Percentiles rank a stretch among this genome's conserved stretches.
These are phyloP conservation scores for Epinotia brunnichana DNA, from an alignment of 2,888 invertebrate genomes.

Conservation along the genomic window DNA sequence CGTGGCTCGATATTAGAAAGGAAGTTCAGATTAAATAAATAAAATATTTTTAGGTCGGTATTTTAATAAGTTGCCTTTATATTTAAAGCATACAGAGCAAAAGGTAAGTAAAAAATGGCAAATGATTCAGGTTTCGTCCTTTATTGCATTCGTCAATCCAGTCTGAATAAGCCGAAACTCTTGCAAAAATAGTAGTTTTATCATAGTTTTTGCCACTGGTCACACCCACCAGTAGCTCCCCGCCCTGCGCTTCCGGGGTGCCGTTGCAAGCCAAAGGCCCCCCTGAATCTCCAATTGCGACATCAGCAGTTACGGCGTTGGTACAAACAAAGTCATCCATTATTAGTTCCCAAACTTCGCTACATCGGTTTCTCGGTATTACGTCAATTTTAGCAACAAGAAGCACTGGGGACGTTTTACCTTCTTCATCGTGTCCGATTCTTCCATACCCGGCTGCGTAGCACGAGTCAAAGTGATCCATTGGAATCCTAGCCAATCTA, in stretches of 20 bases:
- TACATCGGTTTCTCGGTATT: conserved; percentile 4
- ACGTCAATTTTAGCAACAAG: conserved; percentile 8
- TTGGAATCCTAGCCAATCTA: conserved; percentile 4
- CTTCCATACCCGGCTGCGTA: conserved; percentile 17
- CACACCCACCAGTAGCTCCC: conserved; percentile 8
- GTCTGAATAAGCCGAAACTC: conserved; percentile 10
- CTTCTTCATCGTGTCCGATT: not conserved
- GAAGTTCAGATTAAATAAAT: not conserved
- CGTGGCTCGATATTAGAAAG: not conserved
- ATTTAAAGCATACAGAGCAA: not conserved
- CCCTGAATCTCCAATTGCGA: conserved; percentile 13
- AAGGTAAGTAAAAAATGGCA: not conserved
- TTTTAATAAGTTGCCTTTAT: not conserved
- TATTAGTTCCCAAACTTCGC: conserved; percentile 1
- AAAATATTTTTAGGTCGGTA: not conserved
- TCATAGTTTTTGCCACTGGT: conserved; percentile 23
- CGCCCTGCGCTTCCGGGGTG: not conserved
- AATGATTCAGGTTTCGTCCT: not conserved
- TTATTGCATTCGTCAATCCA: conserved; percentile 2
- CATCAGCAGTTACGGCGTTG: conserved; percentile 6
- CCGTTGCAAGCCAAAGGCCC: conserved; percentile 6
- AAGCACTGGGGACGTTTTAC: not conserved
- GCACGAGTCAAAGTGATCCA: conserved; percentile 6
- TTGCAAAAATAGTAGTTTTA: not conserved
- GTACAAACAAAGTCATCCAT: conserved; percentile 15